Conservation (phyloP, 2,888 invertebrate genomes). For the Alviniconcha strummeri region DNA sequence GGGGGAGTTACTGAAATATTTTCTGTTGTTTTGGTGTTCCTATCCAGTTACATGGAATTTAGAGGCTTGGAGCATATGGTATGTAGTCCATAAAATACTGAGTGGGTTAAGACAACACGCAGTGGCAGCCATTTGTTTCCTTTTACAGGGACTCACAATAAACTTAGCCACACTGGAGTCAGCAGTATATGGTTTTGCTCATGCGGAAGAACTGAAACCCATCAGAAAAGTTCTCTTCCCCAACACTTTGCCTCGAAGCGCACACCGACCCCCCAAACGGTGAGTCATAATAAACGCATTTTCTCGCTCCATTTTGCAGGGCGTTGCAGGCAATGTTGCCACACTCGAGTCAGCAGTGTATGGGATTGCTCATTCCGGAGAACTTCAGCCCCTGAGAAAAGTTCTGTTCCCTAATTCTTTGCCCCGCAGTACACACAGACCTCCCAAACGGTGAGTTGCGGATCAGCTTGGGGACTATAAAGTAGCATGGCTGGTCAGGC, state of each 20-base stretch:
- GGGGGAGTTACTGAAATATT: no score
- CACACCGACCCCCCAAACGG: slow-evolving; percentile 56
- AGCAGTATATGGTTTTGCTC: slow-evolving; percentile 84
- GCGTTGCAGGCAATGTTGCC: slow-evolving; percentile 81
- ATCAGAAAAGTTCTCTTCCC: slow-evolving; percentile 83
- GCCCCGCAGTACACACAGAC: slow-evolving; percentile 59
- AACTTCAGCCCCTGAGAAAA: slow-evolving; percentile 81
- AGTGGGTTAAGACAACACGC: no score
- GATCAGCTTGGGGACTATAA: no score
- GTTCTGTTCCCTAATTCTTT: slow-evolving; percentile 80
- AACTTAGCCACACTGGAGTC: slow-evolving; percentile 95
- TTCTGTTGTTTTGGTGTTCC: no score
- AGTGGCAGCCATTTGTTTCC: not conserved
- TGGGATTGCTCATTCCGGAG: slow-evolving; percentile 81
- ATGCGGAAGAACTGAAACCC: slow-evolving; percentile 79
- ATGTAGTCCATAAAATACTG: not conserved
- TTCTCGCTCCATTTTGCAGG: slow-evolving; percentile 43
- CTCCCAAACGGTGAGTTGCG: slow-evolving; percentile 50
- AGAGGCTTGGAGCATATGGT: not conserved
- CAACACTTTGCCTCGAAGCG: slow-evolving; percentile 70
- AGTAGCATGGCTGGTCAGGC: no score
- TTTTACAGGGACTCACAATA: slow-evolving; percentile 70
- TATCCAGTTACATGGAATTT: no score
- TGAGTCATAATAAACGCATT: slow-evolving; percentile 29
- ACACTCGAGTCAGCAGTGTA: slow-evolving; percentile 93